These are phyloP conservation scores for Aethes cnicana DNA, from an alignment of 2,888 invertebrate genomes.

Conservation along the genomic window DNA sequence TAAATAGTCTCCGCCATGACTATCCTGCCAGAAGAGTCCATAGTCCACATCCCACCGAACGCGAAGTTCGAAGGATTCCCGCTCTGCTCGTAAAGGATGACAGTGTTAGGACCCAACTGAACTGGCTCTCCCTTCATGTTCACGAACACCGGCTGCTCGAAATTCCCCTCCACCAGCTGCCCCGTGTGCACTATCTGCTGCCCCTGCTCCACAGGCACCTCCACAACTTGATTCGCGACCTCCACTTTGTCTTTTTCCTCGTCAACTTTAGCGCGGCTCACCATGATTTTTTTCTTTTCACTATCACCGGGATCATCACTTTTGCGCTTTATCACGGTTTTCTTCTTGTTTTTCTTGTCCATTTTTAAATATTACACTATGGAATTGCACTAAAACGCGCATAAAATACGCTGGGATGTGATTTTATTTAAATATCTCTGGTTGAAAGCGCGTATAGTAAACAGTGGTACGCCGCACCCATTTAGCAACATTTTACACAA, in stretches of 20 bases:
- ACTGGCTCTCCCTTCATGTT: slow-evolving; percentile 79
- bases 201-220: slow-evolving; percentile 73
- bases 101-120: slow-evolving; percentile 75
- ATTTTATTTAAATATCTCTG: slow-evolving; percentile 37
- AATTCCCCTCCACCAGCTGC: slow-evolving; percentile 74
- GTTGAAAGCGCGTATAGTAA: slow-evolving; percentile 33
- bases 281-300: slow-evolving; percentile 74
- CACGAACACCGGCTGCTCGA: slow-evolving; percentile 77
- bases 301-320: slow-evolving; percentile 67
- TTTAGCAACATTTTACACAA: slow-evolving; percentile 50
- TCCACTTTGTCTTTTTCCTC: slow-evolving; percentile 71
- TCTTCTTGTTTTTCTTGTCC: slow-evolving; percentile 80
- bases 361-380: slow-evolving; percentile 59
- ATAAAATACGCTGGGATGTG: slow-evolving; percentile 36
- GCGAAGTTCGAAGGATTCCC: slow-evolving; percentile 75
- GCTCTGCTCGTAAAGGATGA: slow-evolving; percentile 76
- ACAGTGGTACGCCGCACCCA: slow-evolving; percentile 55
- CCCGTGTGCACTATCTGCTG: slow-evolving; percentile 76
- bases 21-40: slow-evolving; percentile 75
- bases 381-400: slow-evolving; percentile 43
- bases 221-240: slow-evolving; percentile 71
- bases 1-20: slow-evolving; percentile 80
- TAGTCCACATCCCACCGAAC: slow-evolving; percentile 79
- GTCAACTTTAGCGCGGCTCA: slow-evolving; percentile 57
- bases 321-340: slow-evolving; percentile 76